phyloP scores from a whole-genome alignment of 2,888 invertebrate genomes.

The Stenodema calcarata region DNA sequence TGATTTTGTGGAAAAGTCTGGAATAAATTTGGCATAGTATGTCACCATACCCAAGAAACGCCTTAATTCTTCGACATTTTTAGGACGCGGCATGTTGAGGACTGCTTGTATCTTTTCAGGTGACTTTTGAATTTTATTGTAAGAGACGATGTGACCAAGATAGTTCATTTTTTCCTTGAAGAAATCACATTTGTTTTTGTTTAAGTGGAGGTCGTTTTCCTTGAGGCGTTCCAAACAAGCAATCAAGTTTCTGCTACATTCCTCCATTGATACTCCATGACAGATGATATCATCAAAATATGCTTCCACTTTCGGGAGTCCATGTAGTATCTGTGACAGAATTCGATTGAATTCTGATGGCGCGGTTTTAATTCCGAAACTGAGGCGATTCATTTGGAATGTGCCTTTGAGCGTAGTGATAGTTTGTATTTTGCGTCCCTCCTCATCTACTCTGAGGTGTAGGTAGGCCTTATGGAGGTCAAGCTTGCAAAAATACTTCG shows the following conservation, averaged over 20 bases:
- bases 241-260: conserved; percentile 15
- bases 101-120: conserved; percentile 44
- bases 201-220: conserved; percentile 50
- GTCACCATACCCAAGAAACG: conserved; percentile 54
- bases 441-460: conserved; percentile 24
- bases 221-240: conserved; percentile 11
- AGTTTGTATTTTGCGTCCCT: conserved; percentile 21
- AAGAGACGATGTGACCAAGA: conserved; percentile 40
- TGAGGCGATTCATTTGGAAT: conserved; percentile 37
- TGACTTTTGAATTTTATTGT: conserved; percentile 41
- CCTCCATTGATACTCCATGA: background rate
- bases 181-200: conserved; percentile 49
- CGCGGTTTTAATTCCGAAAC: conserved; percentile 52
- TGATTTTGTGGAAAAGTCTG: conserved; percentile 38
- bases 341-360: conserved; percentile 54
- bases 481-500: conserved; percentile 30
- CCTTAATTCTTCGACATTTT: conserved; percentile 50
- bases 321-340: conserved; percentile 51
- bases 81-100: background rate
- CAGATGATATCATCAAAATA: conserved; percentile 44
- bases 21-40: conserved; percentile 54
- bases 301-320: conserved; percentile 4
- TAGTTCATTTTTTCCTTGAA: conserved; percentile 24
- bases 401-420: conserved; percentile 23
- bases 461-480: conserved; percentile 38